These are phyloP conservation scores for Cochlearius cochlearius DNA, from an alignment of 2,113 vertebrate genomes.

Conservation along the genomic window DNA sequence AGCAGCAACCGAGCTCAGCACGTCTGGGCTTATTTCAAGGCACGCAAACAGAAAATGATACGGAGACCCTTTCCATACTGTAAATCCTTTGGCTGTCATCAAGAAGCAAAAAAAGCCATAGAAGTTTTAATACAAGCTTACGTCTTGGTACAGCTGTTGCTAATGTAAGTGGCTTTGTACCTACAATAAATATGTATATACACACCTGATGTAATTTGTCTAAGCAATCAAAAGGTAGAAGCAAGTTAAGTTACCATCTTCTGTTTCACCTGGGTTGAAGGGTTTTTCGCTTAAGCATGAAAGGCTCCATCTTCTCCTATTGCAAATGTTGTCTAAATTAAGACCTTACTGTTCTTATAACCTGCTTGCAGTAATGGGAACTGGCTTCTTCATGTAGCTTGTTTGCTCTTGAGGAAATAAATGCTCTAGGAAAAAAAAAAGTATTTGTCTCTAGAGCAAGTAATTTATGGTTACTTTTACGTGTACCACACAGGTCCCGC, in stretches of 20 bases:
- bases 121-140: not conserved
- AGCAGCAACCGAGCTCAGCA: not conserved
- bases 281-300: not conserved
- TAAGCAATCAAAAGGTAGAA: not conserved
- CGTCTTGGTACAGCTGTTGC: not conserved
- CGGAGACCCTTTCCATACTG: not conserved
- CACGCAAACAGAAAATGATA: no score
- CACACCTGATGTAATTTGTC: not conserved
- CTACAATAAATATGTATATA: not conserved
- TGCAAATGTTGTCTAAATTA: not conserved
- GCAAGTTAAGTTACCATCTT: not conserved
- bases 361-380: not conserved
- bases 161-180: not conserved
- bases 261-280: not conserved
- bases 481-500: no score
- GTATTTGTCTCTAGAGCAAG: not conserved
- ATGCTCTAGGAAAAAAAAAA: not conserved
- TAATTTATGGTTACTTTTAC: not conserved
- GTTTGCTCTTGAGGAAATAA: not conserved
- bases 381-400: not conserved
- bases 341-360: not conserved
- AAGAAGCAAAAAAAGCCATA: not conserved
- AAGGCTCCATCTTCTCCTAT: not conserved
- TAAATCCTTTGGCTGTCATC: not conserved
- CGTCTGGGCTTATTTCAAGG: not conserved